Base-by-base conservation (phyloP, 1,140 invertebrate genomes). In the Drosophila burlai region DNA sequence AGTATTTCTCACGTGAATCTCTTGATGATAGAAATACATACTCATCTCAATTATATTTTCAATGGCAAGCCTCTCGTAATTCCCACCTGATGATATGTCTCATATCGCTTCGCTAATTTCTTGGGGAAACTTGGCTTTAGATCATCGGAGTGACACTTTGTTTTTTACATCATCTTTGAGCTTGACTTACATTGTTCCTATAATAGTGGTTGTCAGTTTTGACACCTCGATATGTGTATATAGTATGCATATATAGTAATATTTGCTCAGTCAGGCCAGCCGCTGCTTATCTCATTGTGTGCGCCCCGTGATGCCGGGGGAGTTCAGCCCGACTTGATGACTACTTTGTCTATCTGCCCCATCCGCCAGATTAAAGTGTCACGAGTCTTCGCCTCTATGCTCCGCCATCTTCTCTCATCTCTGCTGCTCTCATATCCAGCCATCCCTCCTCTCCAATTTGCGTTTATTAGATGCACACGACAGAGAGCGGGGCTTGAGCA, bases 391-490 rank as follows among this genome's bases (percentile, higher is more conserved):
- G 61, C 50, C 69, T 58, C 58, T 43, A 46, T 54, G 52, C 52
- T 26, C 34, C 24, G 6, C 21, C 40, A 26, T 36, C 36, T 21
- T 13, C 34, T 65, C 24, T 40, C 34, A 9, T 34, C 31, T 10
- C 31, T 9, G 31, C 31, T 34, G 31, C n/a, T 38, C 42, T 10
- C 63, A 49, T 52, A 49, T 52, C 60, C 21, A 26, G 3, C 34
- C 34, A 34, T 13, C 21, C 46, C 60, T n/a, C 55, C 21, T 63
- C 73, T 82, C 77, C 82, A 85, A 85, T 85, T 85, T 85, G 82
- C 78, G 82, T 75, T 85, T 85, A 85, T 85, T 85, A 85, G 78
- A 85, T 85, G 82, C 72, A 76, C 73, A 84, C 81, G 66, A 61
- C 66, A 55, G 34, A 62, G 47, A 78, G 38, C 58, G 24, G 46